Conservation (phyloP, 2,113 vertebrate genomes). For the Todiramphus saurophagus region DNA sequence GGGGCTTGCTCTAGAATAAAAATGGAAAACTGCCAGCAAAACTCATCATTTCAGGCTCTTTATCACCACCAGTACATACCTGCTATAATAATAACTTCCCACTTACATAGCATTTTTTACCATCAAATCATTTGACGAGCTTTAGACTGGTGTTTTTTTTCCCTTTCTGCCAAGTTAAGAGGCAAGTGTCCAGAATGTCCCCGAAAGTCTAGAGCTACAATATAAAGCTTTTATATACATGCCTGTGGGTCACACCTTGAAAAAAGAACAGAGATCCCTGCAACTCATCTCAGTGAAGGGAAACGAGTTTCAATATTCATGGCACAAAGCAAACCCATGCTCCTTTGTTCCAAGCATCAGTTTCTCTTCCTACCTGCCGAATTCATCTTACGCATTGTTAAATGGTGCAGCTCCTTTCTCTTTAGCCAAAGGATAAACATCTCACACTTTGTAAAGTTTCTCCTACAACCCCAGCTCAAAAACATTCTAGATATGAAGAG, state of each 20-base stretch:
- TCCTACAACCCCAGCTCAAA: background rate
- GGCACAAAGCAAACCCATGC: background rate
- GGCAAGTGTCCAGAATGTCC: background rate
- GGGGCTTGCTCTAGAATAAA: background rate
- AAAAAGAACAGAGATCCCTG: background rate
- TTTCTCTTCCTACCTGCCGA: background rate
- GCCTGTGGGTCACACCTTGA: background rate
- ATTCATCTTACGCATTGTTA: background rate
- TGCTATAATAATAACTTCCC: background rate
- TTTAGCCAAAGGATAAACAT: background rate
- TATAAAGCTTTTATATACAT: background rate
- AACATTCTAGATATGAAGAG: background rate
- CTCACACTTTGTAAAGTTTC: background rate
- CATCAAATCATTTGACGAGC: background rate
- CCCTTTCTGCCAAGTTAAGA: background rate
- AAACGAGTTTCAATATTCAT: background rate
- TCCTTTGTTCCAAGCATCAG: background rate
- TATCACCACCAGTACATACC: background rate
- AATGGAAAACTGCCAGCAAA: background rate
- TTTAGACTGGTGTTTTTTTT: background rate
- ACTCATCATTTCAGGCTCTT: constrained; percentile 6
- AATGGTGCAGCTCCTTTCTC: background rate
- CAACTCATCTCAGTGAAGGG: background rate
- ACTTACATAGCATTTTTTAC: background rate
- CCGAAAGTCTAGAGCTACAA: background rate